Evolutionary conservation across 2,797 vertebrate genomes (phyloP).

Genomic region (Atherinosoma microstoma): DNA sequence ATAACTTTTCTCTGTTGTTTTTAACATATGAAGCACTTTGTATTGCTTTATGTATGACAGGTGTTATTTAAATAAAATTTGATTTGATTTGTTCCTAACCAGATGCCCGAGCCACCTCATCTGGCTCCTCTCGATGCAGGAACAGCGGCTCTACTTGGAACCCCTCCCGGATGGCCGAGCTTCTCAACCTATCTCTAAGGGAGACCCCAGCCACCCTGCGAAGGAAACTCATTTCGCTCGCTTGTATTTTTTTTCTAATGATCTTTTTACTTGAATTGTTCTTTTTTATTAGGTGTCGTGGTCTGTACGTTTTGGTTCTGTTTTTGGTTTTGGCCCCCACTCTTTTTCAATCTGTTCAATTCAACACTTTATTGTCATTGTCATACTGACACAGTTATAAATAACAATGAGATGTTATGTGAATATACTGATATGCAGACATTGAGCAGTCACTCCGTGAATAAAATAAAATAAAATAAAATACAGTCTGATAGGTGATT

Average conservation of each 20-base stretch:
- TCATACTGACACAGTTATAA: too few species aligned
- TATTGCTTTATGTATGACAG: too few species aligned
- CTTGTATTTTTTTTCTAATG: not conserved
- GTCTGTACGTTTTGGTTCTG: not conserved
- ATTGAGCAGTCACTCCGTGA: too few species aligned
- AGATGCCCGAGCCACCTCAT: not conserved
- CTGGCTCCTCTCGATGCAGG: not conserved
- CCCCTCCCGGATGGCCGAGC: not conserved
- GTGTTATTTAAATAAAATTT: too few species aligned
- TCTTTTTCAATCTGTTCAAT: not conserved
- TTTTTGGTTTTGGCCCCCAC: not conserved
- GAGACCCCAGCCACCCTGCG: too few species aligned
- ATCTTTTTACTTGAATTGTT: not conserved
- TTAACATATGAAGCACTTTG: too few species aligned
- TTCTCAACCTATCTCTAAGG: not conserved
- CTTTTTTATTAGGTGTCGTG: not conserved
- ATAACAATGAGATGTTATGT: too few species aligned
- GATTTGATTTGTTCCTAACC: not conserved
- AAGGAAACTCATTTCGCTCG: not conserved
- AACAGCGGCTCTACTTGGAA: not conserved
- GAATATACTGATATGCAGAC: too few species aligned
- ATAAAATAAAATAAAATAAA: too few species aligned
- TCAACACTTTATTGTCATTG: too few species aligned
- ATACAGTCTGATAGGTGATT: too few species aligned
- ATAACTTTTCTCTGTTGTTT: too few species aligned